Base-by-base conservation (phyloP, 30 jellyfish, hydroid and myxozoan species). In the Mastigias papua region DNA sequence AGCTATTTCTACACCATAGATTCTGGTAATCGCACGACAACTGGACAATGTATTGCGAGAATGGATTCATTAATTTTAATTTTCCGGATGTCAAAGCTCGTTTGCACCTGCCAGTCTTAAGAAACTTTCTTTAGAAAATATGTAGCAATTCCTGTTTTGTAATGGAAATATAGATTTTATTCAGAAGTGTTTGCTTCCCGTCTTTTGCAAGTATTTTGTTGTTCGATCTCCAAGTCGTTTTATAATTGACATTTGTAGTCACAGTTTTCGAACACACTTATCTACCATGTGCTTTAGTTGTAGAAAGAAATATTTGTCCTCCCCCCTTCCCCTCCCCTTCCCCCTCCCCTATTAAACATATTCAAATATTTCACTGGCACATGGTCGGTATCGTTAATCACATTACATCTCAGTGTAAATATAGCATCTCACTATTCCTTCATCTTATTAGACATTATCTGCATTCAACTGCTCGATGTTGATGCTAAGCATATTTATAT, bases 81-180 rank as follows among this genome's bases (percentile, higher is more conserved):
- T 46, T 46, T 16, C 60, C 13, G 8, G 8, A 16, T 19, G 25
- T 54, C 67, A 54, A 54, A 54, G 27, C 67, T 54, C 25, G 17
- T 21, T 16, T 54, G 67, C 67, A 54, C 67, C 67, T 54, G 67
- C 67, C 67, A 54, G 67, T 54, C 27, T 54, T 54, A 19, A 46
- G 67, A 54, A 54, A 19, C 23, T 54, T 54, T 54, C 67, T 42
- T 42, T 42, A 42, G 54, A 42, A 42, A 42, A 42, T 15, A 42
- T 42, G 54, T 42, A 8, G 13, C 13, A 4, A 42, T 42, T 42
- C 54, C 7, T 6, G 17, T 16, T 54, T 54, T 54, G 0, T 54
- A 54, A 54, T 54, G 67, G 23, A 54, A 19, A 16, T 54, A 54
- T 54, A 54, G 67, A 7, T 19, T 11, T 54, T 16, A 54, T 54